Evolutionary conservation across 2,888 invertebrate genomes (phyloP).

Genomic region (Drosophila atripex): DNA sequence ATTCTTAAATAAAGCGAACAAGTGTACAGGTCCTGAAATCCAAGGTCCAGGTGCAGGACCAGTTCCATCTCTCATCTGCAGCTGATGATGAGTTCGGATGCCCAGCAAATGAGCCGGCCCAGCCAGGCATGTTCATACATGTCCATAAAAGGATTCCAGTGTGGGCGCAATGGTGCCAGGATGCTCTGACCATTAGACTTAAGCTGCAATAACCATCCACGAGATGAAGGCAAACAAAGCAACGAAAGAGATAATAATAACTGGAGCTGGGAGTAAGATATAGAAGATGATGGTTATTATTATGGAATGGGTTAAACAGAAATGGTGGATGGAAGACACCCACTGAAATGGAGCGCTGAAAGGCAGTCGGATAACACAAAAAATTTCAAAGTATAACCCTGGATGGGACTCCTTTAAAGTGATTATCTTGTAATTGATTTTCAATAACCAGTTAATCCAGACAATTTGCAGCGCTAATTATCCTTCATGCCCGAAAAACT

Average conservation of each 20-base stretch:
- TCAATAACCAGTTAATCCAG: neutral
- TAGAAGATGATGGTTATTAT: conserved; percentile 34
- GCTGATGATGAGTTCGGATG: conserved; percentile 62
- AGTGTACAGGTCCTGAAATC: conserved; percentile 19
- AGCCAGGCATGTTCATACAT: neutral
- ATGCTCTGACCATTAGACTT: conserved; percentile 38
- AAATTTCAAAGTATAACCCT: neutral
- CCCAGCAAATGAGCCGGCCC: conserved; percentile 63
- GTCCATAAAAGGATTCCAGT: conserved; percentile 11
- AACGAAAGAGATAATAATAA: conserved; percentile 27
- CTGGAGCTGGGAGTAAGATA: conserved; percentile 29
- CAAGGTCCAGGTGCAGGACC: neutral
- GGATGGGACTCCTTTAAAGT: neutral
- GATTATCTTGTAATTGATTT: neutral
- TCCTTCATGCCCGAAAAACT: neutral
- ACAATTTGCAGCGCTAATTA: conserved; percentile 17
- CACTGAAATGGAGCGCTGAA: neutral
- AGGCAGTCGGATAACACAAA: neutral
- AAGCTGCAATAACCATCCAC: conserved; percentile 41
- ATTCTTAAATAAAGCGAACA: conserved; percentile 66
- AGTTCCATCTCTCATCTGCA: conserved; percentile 4
- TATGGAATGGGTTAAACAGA: conserved; percentile 17
- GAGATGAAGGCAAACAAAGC: conserved; percentile 27
- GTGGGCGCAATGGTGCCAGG: conserved; percentile 20
- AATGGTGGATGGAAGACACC: neutral